phyloP scores from a whole-genome alignment of 2,888 invertebrate species.

The Acanthosoma haemorrhoidale region DNA sequence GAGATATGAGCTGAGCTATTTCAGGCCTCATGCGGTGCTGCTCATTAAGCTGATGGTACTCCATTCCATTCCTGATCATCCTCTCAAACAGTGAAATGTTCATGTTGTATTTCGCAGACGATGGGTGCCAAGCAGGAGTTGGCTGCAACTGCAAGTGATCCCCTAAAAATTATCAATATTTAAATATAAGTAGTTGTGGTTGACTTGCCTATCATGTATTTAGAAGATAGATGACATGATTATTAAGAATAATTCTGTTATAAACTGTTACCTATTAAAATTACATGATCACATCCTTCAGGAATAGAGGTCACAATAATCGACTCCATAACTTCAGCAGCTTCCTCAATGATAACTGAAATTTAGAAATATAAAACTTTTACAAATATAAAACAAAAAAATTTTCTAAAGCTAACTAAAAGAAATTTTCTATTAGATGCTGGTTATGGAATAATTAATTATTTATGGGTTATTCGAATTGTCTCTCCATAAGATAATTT shows the following conservation, averaged over 20 bases:
- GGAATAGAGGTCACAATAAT: slow-evolving; percentile 74
- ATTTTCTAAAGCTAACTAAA: neutral
- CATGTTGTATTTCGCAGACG: slow-evolving; percentile 49
- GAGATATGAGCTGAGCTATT: slow-evolving; percentile 48
- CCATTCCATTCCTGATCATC: slow-evolving; percentile 49
- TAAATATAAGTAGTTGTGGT: neutral
- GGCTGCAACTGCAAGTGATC: slow-evolving; percentile 49
- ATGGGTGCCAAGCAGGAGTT: slow-evolving; percentile 48
- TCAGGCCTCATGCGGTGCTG: slow-evolving; percentile 55
- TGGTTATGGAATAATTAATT: too few species aligned
- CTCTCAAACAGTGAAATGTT: slow-evolving; percentile 54
- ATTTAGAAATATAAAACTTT: slow-evolving; percentile 37
- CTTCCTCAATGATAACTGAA: slow-evolving; percentile 77
- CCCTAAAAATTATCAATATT: slow-evolving; percentile 29
- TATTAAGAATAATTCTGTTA: too few species aligned
- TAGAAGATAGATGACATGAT: too few species aligned
- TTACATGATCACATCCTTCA: slow-evolving; percentile 67
- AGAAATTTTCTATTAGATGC: neutral
- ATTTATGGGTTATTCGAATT: too few species aligned
- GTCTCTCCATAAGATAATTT: too few species aligned
- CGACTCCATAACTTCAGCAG: slow-evolving; percentile 79
- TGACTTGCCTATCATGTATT: too few species aligned
- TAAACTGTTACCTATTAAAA: slow-evolving; percentile 76
- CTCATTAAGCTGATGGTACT: slow-evolving; percentile 46
- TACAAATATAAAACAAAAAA: neutral